Percentiles rank a stretch among this genome's conserved stretches.
Conservation (phyloP, 2,113 vertebrate species). For the Chionomys nivalis region DNA sequence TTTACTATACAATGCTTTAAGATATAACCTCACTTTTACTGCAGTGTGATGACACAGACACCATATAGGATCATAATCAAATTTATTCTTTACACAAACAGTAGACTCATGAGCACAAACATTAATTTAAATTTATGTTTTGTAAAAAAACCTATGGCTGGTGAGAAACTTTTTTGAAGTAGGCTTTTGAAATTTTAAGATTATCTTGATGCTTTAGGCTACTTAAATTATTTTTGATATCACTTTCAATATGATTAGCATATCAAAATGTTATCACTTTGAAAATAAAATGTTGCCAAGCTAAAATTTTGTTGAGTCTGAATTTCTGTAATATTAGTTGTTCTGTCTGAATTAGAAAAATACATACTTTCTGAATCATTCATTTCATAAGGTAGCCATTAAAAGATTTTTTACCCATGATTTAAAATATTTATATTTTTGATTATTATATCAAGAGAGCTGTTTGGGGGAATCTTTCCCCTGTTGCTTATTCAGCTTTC, state of each 20-base stretch:
- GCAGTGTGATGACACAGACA: not conserved
- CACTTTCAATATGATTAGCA: not conserved
- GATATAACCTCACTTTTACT: not conserved
- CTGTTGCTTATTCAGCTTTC: not conserved
- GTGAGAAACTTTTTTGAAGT: not conserved
- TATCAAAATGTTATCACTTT: not conserved
- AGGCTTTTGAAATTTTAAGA: constrained; percentile 2
- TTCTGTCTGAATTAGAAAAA: not conserved
- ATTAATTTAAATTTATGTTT: not conserved
- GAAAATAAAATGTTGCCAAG: not conserved
- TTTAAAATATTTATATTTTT: not conserved
- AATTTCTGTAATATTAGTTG: not conserved
- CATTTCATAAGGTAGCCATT: not conserved
- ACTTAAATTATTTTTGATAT: constrained; percentile 5
- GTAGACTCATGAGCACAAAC: not conserved
- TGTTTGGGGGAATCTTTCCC: not conserved
- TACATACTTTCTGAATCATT: not conserved
- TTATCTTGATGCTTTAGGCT: not conserved
- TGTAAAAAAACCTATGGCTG: not conserved
- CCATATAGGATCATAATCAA: not conserved
- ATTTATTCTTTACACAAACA: not conserved
- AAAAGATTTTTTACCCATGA: not conserved
- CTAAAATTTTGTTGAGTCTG: not conserved
- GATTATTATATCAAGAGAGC: not conserved
- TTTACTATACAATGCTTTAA: not conserved